phyloP scores from a whole-genome alignment of 2,113 vertebrate genomes.

The Syrrhaptes paradoxus region DNA sequence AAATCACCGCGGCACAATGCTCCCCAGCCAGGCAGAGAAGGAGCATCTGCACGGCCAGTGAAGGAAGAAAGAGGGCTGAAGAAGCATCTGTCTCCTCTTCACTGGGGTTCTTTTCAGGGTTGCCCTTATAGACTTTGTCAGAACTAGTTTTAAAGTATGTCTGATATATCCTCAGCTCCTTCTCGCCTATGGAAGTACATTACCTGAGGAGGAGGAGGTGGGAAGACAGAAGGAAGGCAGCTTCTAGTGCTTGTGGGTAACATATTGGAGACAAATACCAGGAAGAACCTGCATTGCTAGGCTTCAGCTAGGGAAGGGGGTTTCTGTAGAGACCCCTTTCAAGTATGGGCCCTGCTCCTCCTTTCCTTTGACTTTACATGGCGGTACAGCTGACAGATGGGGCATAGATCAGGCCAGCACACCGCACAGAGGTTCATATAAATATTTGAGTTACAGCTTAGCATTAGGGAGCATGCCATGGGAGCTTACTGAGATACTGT shows the following conservation, averaged over 20 bases:
- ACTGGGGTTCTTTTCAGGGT: background rate
- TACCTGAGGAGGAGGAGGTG: background rate
- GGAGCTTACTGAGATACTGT: background rate
- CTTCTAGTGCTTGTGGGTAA: background rate
- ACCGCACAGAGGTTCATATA: accelerated
- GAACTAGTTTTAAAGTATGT: background rate
- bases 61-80: background rate
- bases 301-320: background rate
- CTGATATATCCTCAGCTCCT: background rate
- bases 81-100: background rate
- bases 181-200: background rate
- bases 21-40: background rate
- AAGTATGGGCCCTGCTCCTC: background rate
- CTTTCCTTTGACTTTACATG: background rate
- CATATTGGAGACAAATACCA: background rate
- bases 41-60: background rate
- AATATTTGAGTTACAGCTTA: background rate
- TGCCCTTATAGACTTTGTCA: background rate
- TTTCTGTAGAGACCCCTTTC: background rate
- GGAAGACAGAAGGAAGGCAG: background rate
- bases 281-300: background rate
- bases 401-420: background rate
- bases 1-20: background rate
- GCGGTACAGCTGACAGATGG: background rate
- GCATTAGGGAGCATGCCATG: background rate